Evolutionary conservation across 2,888 invertebrate genomes (phyloP), one percentile per base, ranked within the genome.

Genomic region (Xanthia icteritia): DNA sequence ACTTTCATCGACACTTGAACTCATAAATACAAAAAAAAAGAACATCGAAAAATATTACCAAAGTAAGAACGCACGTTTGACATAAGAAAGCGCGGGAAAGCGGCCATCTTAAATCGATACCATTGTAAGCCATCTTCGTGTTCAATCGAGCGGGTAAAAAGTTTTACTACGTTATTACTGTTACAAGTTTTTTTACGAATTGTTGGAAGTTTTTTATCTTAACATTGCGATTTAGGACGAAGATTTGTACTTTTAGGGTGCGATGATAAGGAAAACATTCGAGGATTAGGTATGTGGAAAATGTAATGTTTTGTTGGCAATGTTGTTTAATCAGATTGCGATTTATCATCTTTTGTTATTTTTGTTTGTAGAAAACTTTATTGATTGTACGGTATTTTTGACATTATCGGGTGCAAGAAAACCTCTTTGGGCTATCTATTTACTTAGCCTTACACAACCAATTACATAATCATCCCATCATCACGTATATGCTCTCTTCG

Each of bases 51-150:
- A 80, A 83, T 71, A 39, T 48, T 74, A 76, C 74, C 76, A 67
- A 81, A 80, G 48, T 77, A 85, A 82, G 77, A 82, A 85, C 84
- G 83, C 87, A 83, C 84, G 79, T 87, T 83, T 90, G 91, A 89
- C 90, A 85, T 88, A 91, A 89, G 91, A 92, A 90, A 91, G 90
- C 91, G 91, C 91, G 93, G 92, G 93, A 91, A 91, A 86, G 77
- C 87, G 85, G 91, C 92, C 93, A 92, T 92, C 89, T 92, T 91
- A 89, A 86, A 89, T 91, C 85, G 89, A 89, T 87, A 83, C 76
- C 86, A 89, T 91, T 91, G 90, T 92, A 86, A 87, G 89, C 85
- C 91, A 90, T 89, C 90, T 85, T 86, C 77, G 88, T 75, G 90
- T 89, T 91, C 90, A 92, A 92, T 92, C 89, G 92, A 88, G 85